Evolutionary conservation across 1,140 invertebrate genomes (phyloP).

Genomic region (Aphaenogaster ashmeadi): DNA sequence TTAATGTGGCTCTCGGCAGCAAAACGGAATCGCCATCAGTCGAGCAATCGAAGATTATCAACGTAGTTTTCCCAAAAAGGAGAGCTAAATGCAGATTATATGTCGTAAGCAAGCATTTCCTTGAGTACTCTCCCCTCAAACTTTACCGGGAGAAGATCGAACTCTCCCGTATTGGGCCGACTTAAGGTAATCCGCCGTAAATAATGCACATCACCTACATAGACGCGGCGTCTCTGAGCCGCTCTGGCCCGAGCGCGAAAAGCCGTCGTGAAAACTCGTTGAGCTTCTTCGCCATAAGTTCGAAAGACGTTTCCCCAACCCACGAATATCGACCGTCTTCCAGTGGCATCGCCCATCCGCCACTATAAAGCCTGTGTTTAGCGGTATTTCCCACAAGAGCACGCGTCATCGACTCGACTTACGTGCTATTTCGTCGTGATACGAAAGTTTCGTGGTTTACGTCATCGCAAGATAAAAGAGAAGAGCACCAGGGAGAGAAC

Average conservation of each 20-base stretch:
- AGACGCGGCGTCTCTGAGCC: conserved; percentile 32
- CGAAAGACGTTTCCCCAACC: conserved; percentile 62
- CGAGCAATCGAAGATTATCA: neutral
- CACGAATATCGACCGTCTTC: conserved; percentile 39
- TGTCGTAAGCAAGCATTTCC: conserved; percentile 1
- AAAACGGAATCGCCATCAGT: neutral
- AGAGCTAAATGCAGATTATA: neutral
- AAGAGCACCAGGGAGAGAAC: neutral
- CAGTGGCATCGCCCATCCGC: conserved; percentile 57
- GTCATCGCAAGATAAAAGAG: conserved; percentile 28
- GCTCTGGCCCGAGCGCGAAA: conserved; percentile 62
- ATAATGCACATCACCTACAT: conserved; percentile 74
- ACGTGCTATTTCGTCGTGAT: conserved; percentile 70
- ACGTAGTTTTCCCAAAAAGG: neutral
- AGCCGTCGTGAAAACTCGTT: conserved; percentile 73
- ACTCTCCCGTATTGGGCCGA: conserved; percentile 29
- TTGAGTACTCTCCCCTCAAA: conserved; percentile 37
- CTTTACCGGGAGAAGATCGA: conserved; percentile 54
- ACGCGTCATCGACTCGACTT: conserved; percentile 74
- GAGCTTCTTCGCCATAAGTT: conserved; percentile 75
- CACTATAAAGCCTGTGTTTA: conserved; percentile 73
- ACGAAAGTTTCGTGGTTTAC: conserved; percentile 74
- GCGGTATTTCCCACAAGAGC: conserved; percentile 54
- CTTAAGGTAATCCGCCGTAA: conserved; percentile 75
- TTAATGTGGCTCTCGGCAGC: neutral